phyloP scores from a whole-genome alignment of 2,797 vertebrate species.

The Euthynnus affinis region DNA sequence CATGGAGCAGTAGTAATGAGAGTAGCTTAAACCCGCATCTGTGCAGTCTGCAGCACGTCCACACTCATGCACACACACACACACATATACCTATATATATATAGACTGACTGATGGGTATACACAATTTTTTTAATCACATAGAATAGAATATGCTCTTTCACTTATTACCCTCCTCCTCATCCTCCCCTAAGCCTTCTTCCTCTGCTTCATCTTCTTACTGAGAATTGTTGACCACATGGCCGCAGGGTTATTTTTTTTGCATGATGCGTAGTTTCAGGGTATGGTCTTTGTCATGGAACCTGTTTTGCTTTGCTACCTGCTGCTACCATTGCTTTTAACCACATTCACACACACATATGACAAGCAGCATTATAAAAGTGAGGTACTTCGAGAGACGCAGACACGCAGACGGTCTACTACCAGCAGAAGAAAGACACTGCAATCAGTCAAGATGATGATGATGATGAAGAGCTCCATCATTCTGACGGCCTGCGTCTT shows the following conservation, averaged over 20 bases:
- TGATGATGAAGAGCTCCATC: slow-evolving; percentile 59
- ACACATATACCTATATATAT: slow-evolving; percentile 2
- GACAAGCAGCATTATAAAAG: slow-evolving; percentile 25
- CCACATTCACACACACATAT: slow-evolving; percentile 2
- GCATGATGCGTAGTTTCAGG: slow-evolving; percentile 21
- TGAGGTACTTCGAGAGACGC: not conserved
- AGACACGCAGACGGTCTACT: not conserved
- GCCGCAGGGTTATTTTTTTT: slow-evolving; percentile 6
- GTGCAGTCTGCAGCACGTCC: slow-evolving; percentile 21
- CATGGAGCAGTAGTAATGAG: not conserved
- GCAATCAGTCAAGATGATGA: slow-evolving; percentile 30
- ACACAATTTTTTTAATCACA: slow-evolving; percentile 23
- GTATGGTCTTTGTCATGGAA: slow-evolving; percentile 44
- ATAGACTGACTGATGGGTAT: not conserved
- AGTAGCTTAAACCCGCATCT: slow-evolving; percentile 18
- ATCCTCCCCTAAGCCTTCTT: not conserved
- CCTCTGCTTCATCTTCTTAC: not conserved
- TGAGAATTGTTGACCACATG: slow-evolving; percentile 62
- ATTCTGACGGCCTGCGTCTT: slow-evolving; percentile 45
- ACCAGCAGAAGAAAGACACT: slow-evolving; percentile 7
- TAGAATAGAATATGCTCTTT: slow-evolving; percentile 9
- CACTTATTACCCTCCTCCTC: slow-evolving; percentile 1
- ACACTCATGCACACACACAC: slow-evolving; percentile 6
- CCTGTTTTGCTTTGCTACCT: not conserved
- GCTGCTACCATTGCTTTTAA: not conserved